A percentile compares a stretch with the other conserved stretches of the same genome.
Evolutionary conservation across 2,888 invertebrate genomes (phyloP).

Genomic region (Scaeva pyrastri): DNA sequence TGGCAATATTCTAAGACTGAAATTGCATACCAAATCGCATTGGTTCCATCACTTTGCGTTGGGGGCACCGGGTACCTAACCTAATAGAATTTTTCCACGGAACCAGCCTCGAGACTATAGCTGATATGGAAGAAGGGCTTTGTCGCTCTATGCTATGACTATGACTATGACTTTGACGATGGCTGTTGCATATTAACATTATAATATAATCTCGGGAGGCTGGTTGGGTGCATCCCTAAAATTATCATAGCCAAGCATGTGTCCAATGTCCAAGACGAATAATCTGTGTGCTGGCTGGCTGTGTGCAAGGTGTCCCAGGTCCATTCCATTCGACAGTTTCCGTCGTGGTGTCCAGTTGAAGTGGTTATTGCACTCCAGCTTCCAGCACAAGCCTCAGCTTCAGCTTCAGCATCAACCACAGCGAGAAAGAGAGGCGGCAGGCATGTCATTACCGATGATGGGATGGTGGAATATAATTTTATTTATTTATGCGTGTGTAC

Average conservation of each 20-base stretch:
- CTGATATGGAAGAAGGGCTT: slow-evolving; percentile 35
- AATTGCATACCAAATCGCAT: slow-evolving; percentile 66
- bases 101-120: slow-evolving; percentile 8
- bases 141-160: slow-evolving; percentile 12
- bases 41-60: slow-evolving; percentile 31
- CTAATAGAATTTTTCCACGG: slow-evolving; percentile 31
- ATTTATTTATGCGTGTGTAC: slow-evolving; percentile 68
- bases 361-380: slow-evolving; percentile 55
- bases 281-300: no score
- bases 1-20: slow-evolving; percentile 53
- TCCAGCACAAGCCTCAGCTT: not conserved
- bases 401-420: not conserved
- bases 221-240: slow-evolving; percentile 51
- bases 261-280: slow-evolving; percentile 48
- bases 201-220: slow-evolving; percentile 57
- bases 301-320: slow-evolving; percentile 46
- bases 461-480: slow-evolving; percentile 56
- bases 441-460: slow-evolving; percentile 56
- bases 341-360: slow-evolving; percentile 50
- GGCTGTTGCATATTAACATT: slow-evolving; percentile 56
- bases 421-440: slow-evolving; percentile 44
- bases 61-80: slow-evolving; percentile 13
- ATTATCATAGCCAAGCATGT: slow-evolving; percentile 55
- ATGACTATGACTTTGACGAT: slow-evolving; percentile 7
- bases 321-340: slow-evolving; percentile 54